Conservation (phyloP, 2,888 invertebrate species). For the Craniophora ligustri region DNA sequence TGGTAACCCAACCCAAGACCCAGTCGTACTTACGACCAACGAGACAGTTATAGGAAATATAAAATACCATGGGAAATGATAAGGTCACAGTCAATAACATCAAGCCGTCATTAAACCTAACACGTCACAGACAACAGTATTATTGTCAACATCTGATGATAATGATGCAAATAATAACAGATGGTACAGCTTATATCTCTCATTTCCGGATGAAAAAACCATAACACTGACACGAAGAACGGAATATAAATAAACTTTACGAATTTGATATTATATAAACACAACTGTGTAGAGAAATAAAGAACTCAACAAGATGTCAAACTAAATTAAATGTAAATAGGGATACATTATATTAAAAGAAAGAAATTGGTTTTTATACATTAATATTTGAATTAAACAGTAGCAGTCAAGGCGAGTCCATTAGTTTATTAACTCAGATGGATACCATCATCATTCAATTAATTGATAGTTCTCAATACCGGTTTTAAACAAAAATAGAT, state of each 20-base stretch:
- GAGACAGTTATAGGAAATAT: no score
- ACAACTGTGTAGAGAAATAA: slow-evolving; percentile 2
- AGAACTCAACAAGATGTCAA: slow-evolving; percentile 1
- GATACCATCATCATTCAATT: not conserved
- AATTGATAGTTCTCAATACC: not conserved
- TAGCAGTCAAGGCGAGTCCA: not conserved
- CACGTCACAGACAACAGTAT: slow-evolving; percentile 8
- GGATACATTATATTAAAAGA: no score
- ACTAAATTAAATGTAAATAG: slow-evolving; percentile 5
- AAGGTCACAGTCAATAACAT: slow-evolving; percentile 11
- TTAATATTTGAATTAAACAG: not conserved
- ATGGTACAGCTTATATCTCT: slow-evolving; percentile 8
- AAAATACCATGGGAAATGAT: not conserved
- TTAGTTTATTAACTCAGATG: slow-evolving; percentile 9
- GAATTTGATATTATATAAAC: slow-evolving; percentile 4
- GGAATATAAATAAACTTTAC: slow-evolving; percentile 15
- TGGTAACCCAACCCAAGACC: no score
- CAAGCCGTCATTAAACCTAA: slow-evolving; percentile 2
- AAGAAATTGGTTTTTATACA: not conserved
- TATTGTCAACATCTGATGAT: slow-evolving; percentile 31
- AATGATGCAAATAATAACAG: slow-evolving; percentile 28
- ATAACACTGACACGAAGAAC: not conserved
- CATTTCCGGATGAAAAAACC: slow-evolving; percentile 2
- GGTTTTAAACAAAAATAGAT: not conserved
- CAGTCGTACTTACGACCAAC: no score